phyloP scores from a whole-genome alignment of 2,113 vertebrate genomes.

The Morone saxatilis region DNA sequence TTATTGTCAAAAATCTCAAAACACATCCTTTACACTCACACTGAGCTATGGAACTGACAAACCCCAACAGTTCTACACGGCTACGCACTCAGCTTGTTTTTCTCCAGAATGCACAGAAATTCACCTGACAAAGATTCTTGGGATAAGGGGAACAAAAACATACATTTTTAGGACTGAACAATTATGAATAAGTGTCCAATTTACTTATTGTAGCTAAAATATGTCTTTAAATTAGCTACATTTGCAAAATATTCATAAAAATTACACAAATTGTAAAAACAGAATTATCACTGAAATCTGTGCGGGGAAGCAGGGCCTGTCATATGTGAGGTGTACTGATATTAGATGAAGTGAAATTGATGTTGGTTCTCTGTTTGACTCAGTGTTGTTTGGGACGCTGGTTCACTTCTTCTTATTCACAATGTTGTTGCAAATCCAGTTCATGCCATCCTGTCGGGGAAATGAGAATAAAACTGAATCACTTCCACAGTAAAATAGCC shows the following conservation, averaged over 20 bases:
- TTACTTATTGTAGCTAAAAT: constrained; percentile 14
- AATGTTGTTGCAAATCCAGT: constrained; percentile 94
- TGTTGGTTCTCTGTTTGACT: constrained; percentile 14
- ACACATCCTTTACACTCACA: constrained; percentile 61
- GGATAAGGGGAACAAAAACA: constrained; percentile 30
- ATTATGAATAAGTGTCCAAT: constrained; percentile 20
- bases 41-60: constrained; percentile 36
- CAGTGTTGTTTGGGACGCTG: constrained; percentile 1
- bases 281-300: constrained; percentile 32
- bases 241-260: constrained; percentile 61
- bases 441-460: constrained; percentile 89
- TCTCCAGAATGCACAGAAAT: constrained; percentile 46
- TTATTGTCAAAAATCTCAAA: constrained; percentile 75
- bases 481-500: neutral
- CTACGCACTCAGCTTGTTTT: constrained; percentile 48
- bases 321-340: constrained; percentile 13
- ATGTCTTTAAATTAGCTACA: constrained; percentile 29
- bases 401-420: constrained; percentile 88
- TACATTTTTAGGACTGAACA: neutral
- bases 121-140: constrained; percentile 34
- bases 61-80: constrained; percentile 24
- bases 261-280: constrained; percentile 62
- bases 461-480: constrained; percentile 11
- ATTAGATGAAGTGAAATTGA: neutral
- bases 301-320: constrained; percentile 10